A percentile compares a stretch with the other conserved stretches of the same genome.
These are phyloP conservation scores for Sabatieria punctata DNA, from an alignment of 2,888 invertebrate genomes.

Conservation along the genomic window DNA sequence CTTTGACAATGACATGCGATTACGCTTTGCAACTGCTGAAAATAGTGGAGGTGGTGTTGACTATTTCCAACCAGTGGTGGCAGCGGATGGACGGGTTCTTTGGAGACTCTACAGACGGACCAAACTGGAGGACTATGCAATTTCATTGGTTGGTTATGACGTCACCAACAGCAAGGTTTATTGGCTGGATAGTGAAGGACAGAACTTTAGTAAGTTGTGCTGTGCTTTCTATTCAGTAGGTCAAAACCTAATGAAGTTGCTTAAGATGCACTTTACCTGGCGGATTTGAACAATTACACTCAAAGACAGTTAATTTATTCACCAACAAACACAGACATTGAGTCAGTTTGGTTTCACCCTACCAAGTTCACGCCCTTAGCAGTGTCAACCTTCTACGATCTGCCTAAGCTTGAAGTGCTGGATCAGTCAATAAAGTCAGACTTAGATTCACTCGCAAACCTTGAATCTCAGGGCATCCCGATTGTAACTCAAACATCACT, in stretches of 20 bases:
- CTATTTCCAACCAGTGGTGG: not conserved
- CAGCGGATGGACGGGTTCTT: not conserved
- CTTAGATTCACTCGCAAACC: no score
- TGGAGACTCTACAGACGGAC: not conserved
- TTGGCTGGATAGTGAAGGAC: not conserved
- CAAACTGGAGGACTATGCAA: not conserved
- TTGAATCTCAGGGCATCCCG: no score
- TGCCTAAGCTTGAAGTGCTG: no score
- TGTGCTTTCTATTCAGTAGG: no score
- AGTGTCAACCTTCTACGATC: no score
- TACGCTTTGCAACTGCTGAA: not conserved
- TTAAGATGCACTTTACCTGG: not conserved
- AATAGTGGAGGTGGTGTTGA: not conserved
- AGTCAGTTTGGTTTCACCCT: not conserved
- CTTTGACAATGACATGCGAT: not conserved
- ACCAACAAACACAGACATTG: not conserved
- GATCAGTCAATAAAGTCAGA: no score
- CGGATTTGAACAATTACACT: not conserved
- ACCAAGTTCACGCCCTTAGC: not conserved
- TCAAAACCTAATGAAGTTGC: no score
- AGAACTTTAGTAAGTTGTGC: not conserved
- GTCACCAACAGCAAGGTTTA: not conserved
- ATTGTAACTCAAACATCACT: no score
- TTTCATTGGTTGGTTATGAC: no score
- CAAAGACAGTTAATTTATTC: not conserved